A percentile compares a stretch with the other conserved stretches of the same genome.
Conservation (phyloP, 64 coral and sea anemone genomes). For the Dendronephthya gigantea region DNA sequence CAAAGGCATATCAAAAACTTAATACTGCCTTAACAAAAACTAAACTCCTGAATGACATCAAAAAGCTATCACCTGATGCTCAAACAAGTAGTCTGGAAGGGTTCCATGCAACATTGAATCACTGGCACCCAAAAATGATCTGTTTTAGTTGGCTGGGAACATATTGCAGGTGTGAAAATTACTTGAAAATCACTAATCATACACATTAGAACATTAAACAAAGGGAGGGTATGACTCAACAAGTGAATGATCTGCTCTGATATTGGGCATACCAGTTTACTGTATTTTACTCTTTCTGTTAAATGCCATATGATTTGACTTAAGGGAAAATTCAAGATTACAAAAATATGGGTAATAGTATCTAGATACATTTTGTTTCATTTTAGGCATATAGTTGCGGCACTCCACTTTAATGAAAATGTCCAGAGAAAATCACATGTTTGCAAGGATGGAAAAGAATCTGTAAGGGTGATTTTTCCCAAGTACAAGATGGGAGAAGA, state of each 20-base stretch:
- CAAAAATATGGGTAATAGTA: neutral
- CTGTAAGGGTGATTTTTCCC: neutral
- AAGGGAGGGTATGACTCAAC: too few species aligned
- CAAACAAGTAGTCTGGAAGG: slow-evolving; percentile 11
- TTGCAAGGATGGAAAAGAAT: slow-evolving; percentile 15
- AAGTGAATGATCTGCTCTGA: too few species aligned
- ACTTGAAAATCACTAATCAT: neutral
- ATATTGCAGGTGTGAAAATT: neutral
- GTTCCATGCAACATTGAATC: neutral
- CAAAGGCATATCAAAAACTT: neutral
- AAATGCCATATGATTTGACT: neutral
- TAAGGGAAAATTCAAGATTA: neutral
- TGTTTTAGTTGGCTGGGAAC: slow-evolving; percentile 1
- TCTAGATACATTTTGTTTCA: neutral
- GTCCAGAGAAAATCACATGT: neutral
- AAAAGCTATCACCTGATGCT: slow-evolving; percentile 10
- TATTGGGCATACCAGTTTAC: too few species aligned
- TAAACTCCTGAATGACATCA: neutral
- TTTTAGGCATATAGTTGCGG: slow-evolving; percentile 28
- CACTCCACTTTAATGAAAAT: slow-evolving; percentile 40
- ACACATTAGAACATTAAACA: neutral
- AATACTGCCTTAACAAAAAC: neutral
- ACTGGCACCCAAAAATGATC: slow-evolving; percentile 13
- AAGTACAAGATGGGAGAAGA: slow-evolving; percentile 41
- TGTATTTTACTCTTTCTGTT: too few species aligned